Conservation (phyloP, 35 echinoderm and acorn worm species). For the Holothuria glaberrima region DNA sequence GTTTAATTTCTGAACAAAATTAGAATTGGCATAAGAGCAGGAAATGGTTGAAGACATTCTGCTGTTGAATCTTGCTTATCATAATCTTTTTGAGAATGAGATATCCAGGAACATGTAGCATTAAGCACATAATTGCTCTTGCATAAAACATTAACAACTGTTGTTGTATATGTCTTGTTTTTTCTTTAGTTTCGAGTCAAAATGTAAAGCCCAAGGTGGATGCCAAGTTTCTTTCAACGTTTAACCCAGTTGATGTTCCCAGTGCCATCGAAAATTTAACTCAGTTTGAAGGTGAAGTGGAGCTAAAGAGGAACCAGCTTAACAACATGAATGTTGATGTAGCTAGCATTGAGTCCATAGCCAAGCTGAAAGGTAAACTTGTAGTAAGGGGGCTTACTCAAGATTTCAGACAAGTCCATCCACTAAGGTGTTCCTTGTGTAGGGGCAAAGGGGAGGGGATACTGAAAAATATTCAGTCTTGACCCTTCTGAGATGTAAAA, state of each 20-base stretch:
- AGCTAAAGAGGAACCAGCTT: slow-evolving; percentile 88
- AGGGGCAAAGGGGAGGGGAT: not conserved
- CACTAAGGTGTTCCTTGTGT: not conserved
- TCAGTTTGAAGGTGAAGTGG: slow-evolving; percentile 84
- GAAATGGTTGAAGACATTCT: too few relatives aligned
- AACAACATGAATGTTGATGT: slow-evolving; percentile 87
- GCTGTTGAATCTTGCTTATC: too few relatives aligned
- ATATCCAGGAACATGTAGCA: too few relatives aligned
- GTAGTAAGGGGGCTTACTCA: too few relatives aligned
- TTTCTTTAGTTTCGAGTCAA: slow-evolving; percentile 54
- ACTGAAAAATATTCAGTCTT: not conserved
- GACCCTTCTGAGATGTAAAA: not conserved
- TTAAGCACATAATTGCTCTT: too few relatives aligned
- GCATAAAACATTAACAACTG: not conserved
- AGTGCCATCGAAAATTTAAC: slow-evolving; percentile 80
- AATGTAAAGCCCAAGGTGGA: slow-evolving; percentile 65
- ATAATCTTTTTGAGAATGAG: too few relatives aligned
- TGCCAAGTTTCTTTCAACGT: slow-evolving; percentile 80
- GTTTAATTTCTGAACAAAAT: too few relatives aligned
- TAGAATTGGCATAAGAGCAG: too few relatives aligned
- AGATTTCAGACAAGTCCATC: too few relatives aligned
- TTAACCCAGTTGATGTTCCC: slow-evolving; percentile 85
- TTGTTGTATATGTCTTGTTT: not conserved
- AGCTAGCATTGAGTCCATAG: slow-evolving; percentile 84
- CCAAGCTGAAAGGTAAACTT: slow-evolving; percentile 86